Percentiles rank a stretch among this genome's conserved stretches.
Evolutionary conservation across 1,140 invertebrate genomes (phyloP).

Genomic region (Riptortus pedestris): DNA sequence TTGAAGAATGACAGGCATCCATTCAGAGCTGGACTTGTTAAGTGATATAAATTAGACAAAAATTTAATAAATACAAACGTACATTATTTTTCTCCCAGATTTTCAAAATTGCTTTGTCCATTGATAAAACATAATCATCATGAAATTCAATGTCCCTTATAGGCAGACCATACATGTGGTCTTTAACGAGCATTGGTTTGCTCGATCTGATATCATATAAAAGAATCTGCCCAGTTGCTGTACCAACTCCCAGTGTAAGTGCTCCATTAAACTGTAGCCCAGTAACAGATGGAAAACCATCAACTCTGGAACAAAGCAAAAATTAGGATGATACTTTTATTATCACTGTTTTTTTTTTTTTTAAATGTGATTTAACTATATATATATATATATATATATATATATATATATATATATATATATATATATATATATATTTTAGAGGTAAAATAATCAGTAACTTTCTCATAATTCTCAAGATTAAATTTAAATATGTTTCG

Average conservation of each 20-base stretch:
- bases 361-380: too few relatives aligned
- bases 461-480: too few relatives aligned
- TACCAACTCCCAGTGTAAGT: constrained; percentile 81
- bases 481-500: too few relatives aligned
- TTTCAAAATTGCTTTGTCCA: constrained; percentile 86
- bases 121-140: constrained; percentile 76
- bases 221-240: constrained; percentile 82
- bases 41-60: too few relatives aligned
- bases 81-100: constrained; percentile 88
- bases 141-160: constrained; percentile 87
- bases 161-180: constrained; percentile 88
- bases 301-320: constrained; percentile 44
- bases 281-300: constrained; percentile 64
- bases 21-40: too few relatives aligned
- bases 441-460: too few relatives aligned
- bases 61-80: constrained; percentile 36
- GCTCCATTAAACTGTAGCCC: constrained; percentile 70
- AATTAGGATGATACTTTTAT: too few relatives aligned
- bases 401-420: too few relatives aligned
- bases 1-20: too few relatives aligned
- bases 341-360: too few relatives aligned
- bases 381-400: too few relatives aligned
- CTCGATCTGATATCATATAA: constrained; percentile 89
- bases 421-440: too few relatives aligned
- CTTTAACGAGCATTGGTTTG: constrained; percentile 81